Base-by-base conservation (phyloP, 2,113 vertebrate species). In the Furnarius figulus region DNA sequence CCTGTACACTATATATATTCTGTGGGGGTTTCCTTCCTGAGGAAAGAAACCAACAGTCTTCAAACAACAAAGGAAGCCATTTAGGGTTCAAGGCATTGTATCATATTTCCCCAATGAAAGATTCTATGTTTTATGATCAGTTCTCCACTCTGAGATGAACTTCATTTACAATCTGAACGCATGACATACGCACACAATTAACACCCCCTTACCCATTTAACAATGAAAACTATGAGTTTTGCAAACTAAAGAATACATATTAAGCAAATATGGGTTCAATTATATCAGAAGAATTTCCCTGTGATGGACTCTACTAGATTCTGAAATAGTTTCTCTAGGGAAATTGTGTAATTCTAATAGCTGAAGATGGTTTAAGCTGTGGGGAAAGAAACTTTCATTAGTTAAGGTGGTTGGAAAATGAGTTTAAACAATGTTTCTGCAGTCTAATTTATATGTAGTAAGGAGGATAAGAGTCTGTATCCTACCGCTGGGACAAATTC, bases 271-370 rank as follows among this genome's bases (percentile, higher is more conserved):
- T 90, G 75, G 31, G 10, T 23, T 87, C 33, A 91, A 67, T 96
- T 89, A 87, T 72, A 78, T 49, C 31, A 71, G 27, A 87, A 65
- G 13, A 92, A 85, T 89, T 93, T 95, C 39, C 65, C 86, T 58
- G n/a, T 37, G 20, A 35, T 59, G 14, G 8, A 73, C 4, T 46
- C 52, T 89, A 63, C 92, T 90, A 85, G 37, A 76, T 33, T 84
- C 30, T 61, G n/a, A 72, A 85, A 89, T 86, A 59, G 6, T 75
- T 92, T 94, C 88, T 82, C 65, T 44, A 66, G 79, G 74, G 91
- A 89, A 91, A 72, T 33, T 66, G 37, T 93, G 81, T 63, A 72
- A 87, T 93, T 66, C 44, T 72, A 96, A 84, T 85, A 76, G 74
- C 22, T 70, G 31, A 6, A 12, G 12, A 77, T 62, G 42, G 79